These are phyloP conservation scores for Agapornis canus DNA, from an alignment of 2,797 vertebrate genomes.

Conservation along the genomic window DNA sequence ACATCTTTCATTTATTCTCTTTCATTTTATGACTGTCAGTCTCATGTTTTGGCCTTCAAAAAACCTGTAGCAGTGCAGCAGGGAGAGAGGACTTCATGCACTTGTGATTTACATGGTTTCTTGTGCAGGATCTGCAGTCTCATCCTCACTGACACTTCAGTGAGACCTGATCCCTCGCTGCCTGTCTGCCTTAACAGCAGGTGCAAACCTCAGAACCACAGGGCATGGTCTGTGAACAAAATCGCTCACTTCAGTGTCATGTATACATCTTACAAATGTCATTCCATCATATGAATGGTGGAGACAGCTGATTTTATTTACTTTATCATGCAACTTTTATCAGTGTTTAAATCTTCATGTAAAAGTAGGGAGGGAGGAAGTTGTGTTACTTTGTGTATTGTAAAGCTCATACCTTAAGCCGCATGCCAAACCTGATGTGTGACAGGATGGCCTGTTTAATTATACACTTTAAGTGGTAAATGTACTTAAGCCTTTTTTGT, in stretches of 20 bases:
- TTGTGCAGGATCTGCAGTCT: background rate
- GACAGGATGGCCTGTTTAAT: background rate
- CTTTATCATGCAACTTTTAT: background rate
- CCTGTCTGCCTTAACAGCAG: background rate
- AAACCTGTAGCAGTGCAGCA: background rate
- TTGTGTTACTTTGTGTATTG: background rate
- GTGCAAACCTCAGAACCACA: background rate
- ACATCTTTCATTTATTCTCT: background rate
- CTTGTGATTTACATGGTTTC: background rate
- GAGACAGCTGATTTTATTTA: background rate
- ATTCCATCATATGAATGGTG: rapidly evolving
- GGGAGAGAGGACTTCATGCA: background rate
- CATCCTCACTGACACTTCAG: background rate
- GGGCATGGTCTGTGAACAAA: background rate
- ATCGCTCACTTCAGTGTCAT: background rate
- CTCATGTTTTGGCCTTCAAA: background rate
- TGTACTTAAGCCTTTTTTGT: background rate
- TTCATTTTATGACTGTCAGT: background rate
- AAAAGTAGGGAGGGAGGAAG: background rate
- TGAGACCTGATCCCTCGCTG: background rate
- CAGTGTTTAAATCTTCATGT: background rate
- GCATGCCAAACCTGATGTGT: background rate
- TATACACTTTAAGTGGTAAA: background rate
- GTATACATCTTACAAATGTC: rapidly evolving
- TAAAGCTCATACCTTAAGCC: background rate